These are phyloP conservation scores for Watsonalla binaria DNA, from an alignment of 2,888 invertebrate genomes.

Conservation along the genomic window DNA sequence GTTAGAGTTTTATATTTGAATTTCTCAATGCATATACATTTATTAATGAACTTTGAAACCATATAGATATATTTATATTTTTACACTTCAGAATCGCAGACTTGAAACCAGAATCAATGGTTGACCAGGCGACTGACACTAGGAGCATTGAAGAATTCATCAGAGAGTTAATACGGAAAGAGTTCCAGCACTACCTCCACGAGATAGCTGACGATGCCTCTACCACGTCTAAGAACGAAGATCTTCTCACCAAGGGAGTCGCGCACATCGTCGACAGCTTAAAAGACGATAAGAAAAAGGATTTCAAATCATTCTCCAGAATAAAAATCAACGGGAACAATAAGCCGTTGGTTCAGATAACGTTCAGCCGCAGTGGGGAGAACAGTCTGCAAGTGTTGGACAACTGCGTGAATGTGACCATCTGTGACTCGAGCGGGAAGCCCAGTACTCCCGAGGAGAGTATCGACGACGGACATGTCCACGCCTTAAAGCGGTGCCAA, in stretches of 20 bases:
- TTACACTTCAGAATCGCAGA: slow-evolving; percentile 26
- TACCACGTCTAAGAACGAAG: slow-evolving; percentile 37
- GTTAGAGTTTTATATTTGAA: neutral
- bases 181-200: slow-evolving; percentile 54
- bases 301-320: slow-evolving; percentile 53
- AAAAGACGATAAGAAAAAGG: slow-evolving; percentile 38
- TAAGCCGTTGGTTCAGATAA: slow-evolving; percentile 65
- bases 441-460: slow-evolving; percentile 33
- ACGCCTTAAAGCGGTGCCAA: slow-evolving; percentile 69
- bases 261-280: slow-evolving; percentile 56
- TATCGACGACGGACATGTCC: slow-evolving; percentile 47
- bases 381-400: slow-evolving; percentile 65
- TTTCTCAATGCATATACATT: neutral
- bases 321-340: slow-evolving; percentile 70
- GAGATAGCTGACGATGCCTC: slow-evolving; percentile 51
- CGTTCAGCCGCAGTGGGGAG: slow-evolving; percentile 58
- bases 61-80: too few relatives aligned
- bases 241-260: slow-evolving; percentile 53
- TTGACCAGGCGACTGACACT: slow-evolving; percentile 66
- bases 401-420: slow-evolving; percentile 64
- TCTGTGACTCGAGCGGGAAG: slow-evolving; percentile 43
- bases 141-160: slow-evolving; percentile 64
- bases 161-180: slow-evolving; percentile 59
- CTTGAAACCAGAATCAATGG: slow-evolving; percentile 31
- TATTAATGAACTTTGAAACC: neutral